A percentile compares a stretch with the other conserved stretches of the same genome.
Conservation (phyloP, 2,888 invertebrate genomes). For the Escarpia spicata region DNA sequence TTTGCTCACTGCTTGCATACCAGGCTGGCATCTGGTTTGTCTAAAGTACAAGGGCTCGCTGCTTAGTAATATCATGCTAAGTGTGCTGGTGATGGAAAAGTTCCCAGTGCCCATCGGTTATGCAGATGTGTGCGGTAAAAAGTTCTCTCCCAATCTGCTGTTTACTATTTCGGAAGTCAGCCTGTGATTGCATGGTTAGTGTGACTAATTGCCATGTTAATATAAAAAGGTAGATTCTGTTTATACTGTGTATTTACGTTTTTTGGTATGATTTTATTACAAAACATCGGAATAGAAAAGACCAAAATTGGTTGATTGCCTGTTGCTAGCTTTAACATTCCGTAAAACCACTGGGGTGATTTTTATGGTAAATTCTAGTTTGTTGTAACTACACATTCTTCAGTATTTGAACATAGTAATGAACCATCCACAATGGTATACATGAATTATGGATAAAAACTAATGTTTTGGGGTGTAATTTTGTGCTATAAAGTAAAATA, state of each 20-base stretch:
- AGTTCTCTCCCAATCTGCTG: background rate
- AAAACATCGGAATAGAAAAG: background rate
- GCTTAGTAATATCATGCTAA: background rate
- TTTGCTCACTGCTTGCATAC: background rate
- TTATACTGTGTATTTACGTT: background rate
- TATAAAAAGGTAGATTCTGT: background rate
- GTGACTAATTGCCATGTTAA: background rate
- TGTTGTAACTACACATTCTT: background rate
- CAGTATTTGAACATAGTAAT: background rate
- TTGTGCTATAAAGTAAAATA: too few species aligned
- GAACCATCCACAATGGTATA: too few species aligned
- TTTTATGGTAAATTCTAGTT: background rate
- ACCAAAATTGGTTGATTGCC: background rate
- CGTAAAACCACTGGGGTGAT: background rate
- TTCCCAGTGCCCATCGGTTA: background rate
- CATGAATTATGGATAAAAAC: too few species aligned
- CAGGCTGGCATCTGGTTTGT: background rate
- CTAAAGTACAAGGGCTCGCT: background rate
- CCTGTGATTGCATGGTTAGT: background rate
- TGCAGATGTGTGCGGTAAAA: background rate
- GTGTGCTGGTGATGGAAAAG: background rate
- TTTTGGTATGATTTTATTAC: background rate
- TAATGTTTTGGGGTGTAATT: too few species aligned
- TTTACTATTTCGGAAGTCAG: background rate
- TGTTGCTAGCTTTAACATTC: background rate